phyloP scores from a whole-genome alignment of 2,888 invertebrate species.

The Chaetogeoica ovagalla region DNA sequence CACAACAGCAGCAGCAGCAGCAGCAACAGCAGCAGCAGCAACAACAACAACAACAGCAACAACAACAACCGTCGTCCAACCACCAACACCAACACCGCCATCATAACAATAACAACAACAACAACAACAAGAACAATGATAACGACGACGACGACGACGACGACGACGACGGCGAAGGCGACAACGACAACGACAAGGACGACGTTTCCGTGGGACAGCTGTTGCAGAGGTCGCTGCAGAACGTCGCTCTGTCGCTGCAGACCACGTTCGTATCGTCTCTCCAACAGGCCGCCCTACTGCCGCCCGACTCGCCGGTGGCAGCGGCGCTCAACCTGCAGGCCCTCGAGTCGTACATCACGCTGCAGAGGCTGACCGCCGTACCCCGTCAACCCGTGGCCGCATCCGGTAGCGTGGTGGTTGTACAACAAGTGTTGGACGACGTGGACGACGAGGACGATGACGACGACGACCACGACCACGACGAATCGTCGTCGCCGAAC shows the following conservation, averaged over 20 bases:
- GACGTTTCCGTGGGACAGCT: slow-evolving; percentile 60
- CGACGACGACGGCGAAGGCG: slow-evolving; percentile 56
- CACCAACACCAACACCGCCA: neutral
- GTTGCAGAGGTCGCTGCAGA: slow-evolving; percentile 67
- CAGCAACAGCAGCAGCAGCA: slow-evolving; percentile 23
- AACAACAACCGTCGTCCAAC: slow-evolving; percentile 57
- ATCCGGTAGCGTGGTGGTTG: slow-evolving; percentile 4
- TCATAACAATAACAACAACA: neutral
- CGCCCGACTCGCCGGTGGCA: slow-evolving; percentile 81
- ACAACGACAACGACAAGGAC: slow-evolving; percentile 66
- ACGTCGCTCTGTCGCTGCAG: slow-evolving; percentile 79
- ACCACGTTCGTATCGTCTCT: slow-evolving; percentile 83
- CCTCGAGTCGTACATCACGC: slow-evolving; percentile 80
- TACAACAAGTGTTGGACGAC: slow-evolving; percentile 13
- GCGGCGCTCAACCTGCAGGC: slow-evolving; percentile 84
- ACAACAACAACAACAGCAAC: slow-evolving; percentile 56
- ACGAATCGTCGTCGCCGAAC: slow-evolving; percentile 57
- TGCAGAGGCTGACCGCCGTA: slow-evolving; percentile 63
- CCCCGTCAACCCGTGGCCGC: slow-evolving; percentile 29
- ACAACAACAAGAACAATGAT: slow-evolving; percentile 13
- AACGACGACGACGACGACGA: slow-evolving; percentile 18
- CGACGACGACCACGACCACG: slow-evolving; percentile 3
- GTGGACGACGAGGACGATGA: neutral
- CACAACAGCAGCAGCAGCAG: slow-evolving; percentile 1
- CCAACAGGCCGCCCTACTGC: slow-evolving; percentile 80